phyloP scores from a whole-genome alignment of 1,140 invertebrate genomes.

The Chionoecetes opilio region DNA sequence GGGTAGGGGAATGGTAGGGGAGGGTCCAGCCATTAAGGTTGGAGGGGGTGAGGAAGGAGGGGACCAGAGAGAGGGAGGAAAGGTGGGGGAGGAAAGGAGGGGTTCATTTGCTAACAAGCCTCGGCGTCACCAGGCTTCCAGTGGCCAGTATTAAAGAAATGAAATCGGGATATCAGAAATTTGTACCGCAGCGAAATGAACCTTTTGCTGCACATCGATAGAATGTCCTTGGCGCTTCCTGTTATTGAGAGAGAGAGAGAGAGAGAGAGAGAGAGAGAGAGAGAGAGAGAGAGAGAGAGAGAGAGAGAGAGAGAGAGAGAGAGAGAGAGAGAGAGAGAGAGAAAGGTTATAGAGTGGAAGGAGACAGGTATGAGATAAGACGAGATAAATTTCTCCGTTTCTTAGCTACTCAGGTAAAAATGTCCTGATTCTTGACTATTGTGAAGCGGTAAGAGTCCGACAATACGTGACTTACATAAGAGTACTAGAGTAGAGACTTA shows the following conservation, averaged over 20 bases:
- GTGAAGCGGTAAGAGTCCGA: too few species aligned
- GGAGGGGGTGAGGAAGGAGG: neutral
- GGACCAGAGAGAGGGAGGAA: neutral
- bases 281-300: conserved; percentile 70
- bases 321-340: conserved; percentile 56
- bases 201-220: too few species aligned
- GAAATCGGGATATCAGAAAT: neutral
- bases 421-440: too few species aligned
- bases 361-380: neutral
- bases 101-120: conserved; percentile 6
- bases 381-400: neutral
- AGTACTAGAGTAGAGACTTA: too few species aligned
- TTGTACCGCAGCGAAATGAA: neutral
- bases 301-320: conserved; percentile 66
- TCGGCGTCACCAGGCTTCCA: neutral
- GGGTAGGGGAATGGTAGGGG: neutral
- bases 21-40: neutral
- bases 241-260: conserved; percentile 56
- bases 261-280: conserved; percentile 54
- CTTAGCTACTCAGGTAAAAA: too few species aligned
- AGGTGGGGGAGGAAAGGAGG: neutral
- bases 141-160: neutral
- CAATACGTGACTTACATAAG: too few species aligned
- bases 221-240: too few species aligned
- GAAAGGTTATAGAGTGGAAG: neutral